Base-by-base conservation (phyloP, 2,888 invertebrate species). In the Seladonia tumulorum region DNA sequence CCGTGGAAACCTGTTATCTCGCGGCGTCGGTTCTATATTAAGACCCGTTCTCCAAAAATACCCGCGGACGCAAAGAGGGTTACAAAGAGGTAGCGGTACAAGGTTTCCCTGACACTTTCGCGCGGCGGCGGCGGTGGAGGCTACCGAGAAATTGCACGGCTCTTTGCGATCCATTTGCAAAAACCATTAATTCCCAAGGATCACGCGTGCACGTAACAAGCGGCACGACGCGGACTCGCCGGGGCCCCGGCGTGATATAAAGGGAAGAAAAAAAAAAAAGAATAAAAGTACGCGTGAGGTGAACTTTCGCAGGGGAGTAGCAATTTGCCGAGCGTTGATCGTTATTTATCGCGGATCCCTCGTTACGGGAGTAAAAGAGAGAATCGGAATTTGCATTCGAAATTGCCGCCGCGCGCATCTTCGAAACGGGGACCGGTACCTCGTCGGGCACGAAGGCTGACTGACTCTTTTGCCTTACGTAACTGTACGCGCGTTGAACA, bases 271-370 rank as follows among this genome's bases (percentile, higher is more conserved):
- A 4, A 2, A 35, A 35, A 35, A 35, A 35, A 35, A 5, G n/a
- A n/a, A n/a, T n/a, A n/a, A n/a, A n/a, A n/a, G n/a, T n/a, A 35
- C 35, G 35, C 35, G 12, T n/a, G 39, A 76, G 49, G 68, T 35
- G 29, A 39, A 35, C 68, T 73, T 57, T 49, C 2, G 71, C 53
- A 82, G 81, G 81, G 82, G 77, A 71, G 77, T 80, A 81, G 90
- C 83, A 90, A 91, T 91, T 91, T 91, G 83, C 86, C 87, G 45
- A 29, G 68, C 45, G 89, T 85, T 89, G 89, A 93, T 93, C 92
- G 86, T 92, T 92, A 92, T 93, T 93, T 92, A 93, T 93, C 88
- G 91, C 86, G 60, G 88, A 91, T 90, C 87, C 88, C 80, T 81
- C 79, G 82, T 79, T 90, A 75, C 73, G 0, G 76, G 79, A 35